Evolutionary conservation across 2,797 vertebrate genomes (phyloP), one percentile per base, ranked within the genome.

Genomic region (Gila robusta): DNA sequence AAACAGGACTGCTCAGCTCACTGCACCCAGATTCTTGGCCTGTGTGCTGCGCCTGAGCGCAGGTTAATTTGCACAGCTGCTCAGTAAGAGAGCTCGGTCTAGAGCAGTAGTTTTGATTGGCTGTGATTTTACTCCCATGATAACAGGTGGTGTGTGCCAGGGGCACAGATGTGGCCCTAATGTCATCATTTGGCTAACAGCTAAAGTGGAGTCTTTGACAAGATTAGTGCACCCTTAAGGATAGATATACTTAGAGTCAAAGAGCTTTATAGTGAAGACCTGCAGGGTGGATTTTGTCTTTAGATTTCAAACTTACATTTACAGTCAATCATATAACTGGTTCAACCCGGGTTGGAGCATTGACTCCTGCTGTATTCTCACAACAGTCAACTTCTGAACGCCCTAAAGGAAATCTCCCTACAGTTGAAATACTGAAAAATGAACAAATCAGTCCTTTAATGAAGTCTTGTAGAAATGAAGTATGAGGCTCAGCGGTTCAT

Each of bases 141-240:
- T 85, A 79, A 79, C 84, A 72, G 79, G 78, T 78, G 64, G 73
- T 59, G 39, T 54, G 66, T 82, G 47, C 47, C 82, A 66, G 62
- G 72, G 41, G 81, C 85, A 64, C 70, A 84, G 87, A 80, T 89
- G 88, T 71, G 79, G 79, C 87, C 79, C 79, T 85, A 87, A 79
- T 84, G 79, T 72, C 73, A 70, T 81, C 44, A 86, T 79, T 85
- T 87, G 85, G 64, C 71, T 82, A 70, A 70, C 49, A 37, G 41
- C 52, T 79, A 71, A 77, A 83, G 83, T 78, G 83, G 67, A 69
- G 72, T 32, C 76, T 85, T 70, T 69, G 64, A 69, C 28, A 23
- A 81, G 79, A 81, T 81, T 81, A 81, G 28, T 70, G 26, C 21
- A 28, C 71, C 41, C 52, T 85, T 79, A 62, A 79, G 66, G 74